Base-by-base conservation (phyloP, 2,797 vertebrate genomes). In the Echiichthys vipera region DNA sequence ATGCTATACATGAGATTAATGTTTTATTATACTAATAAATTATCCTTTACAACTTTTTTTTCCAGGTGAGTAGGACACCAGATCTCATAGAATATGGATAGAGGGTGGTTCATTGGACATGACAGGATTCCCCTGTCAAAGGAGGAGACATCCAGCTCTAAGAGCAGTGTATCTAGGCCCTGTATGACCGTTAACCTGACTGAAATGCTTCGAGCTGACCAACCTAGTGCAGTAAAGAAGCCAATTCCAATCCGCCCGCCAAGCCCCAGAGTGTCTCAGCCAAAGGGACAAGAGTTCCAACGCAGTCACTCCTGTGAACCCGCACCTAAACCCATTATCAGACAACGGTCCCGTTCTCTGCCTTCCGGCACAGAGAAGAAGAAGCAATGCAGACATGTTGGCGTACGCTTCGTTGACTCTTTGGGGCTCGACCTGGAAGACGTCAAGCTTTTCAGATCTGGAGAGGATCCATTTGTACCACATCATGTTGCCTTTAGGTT, bases 331-430 rank as follows among this genome's bases (percentile, higher is more conserved):
- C 96, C 97, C 56, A 98, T 98, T 88, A 97, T 98, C 53, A 90
- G 93, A 42, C 94, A 94, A 15, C 90, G 96, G 0, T 94, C 97
- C 0, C 95, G 87, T 43, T 99, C 98, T 10, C 90, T 99, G 75
- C 97, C 98, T 1, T 93, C 96, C 5, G 86, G 94, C 0, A 92
- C 94, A 0, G 93, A 96, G 71, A 95, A 95, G 72, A 86, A 93
- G 51, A 93, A 73, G 18, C 64, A 78, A 9, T 88, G 92, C 1
- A 91, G 87, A 37, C 95, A 94, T 77, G 91, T 92, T 42, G 93
- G 95, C 0, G 98, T 99, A 7, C 94, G 97, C 37, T 99, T 99
- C 90, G 96, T 97, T 7, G 98, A 99, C 77, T 96, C 97, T 0
- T 87, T 98, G 78, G 98, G 98, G 14, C 87, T 99, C 58, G 96